Conservation (phyloP, 92 coral and sea anemone genomes). For the Actinostola sp. region DNA sequence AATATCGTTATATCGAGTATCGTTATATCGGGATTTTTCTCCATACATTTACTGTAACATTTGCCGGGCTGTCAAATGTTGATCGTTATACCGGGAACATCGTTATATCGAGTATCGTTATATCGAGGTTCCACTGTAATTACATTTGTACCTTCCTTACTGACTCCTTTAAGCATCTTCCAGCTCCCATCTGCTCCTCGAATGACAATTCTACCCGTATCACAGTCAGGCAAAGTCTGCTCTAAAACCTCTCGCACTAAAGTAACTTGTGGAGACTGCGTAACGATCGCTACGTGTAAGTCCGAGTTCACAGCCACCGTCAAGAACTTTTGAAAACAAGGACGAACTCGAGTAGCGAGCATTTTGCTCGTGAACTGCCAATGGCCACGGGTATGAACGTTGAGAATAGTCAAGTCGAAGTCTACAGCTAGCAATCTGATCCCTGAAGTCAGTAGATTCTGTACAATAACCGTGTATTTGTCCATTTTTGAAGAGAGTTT, state of each 20-base stretch:
- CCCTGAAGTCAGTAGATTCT: conserved; percentile 65
- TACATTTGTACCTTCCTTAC: conserved; percentile 97
- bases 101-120: too few relatives aligned
- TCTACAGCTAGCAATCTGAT: conserved; percentile 93
- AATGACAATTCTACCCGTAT: conserved; percentile 71
- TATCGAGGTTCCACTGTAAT: too few relatives aligned
- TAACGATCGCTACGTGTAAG: conserved; percentile 85
- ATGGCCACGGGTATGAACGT: conserved; percentile 84
- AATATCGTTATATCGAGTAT: too few relatives aligned
- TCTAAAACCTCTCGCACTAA: conserved; percentile 84
- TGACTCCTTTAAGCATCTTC: conserved; percentile 77
- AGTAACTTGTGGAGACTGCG: conserved; percentile 85
- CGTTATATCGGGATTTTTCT: too few relatives aligned
- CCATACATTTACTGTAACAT: too few relatives aligned
- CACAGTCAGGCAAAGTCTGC: conserved; percentile 67
- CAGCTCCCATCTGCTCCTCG: conserved; percentile 87
- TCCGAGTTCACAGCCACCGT: conserved; percentile 62
- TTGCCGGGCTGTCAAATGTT: too few relatives aligned
- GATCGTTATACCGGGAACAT: too few relatives aligned
- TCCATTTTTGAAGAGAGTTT: conserved; percentile 49
- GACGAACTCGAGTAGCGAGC: conserved; percentile 84
- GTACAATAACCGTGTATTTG: conserved; percentile 71
- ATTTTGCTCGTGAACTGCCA: conserved; percentile 93
- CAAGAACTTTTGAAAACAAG: conserved; percentile 85
- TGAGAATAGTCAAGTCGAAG: conserved; percentile 86